Percentiles rank a stretch among this genome's conserved stretches.
Evolutionary conservation across 1,140 invertebrate species (phyloP).

Genomic region (Drosophila ananassae): DNA sequence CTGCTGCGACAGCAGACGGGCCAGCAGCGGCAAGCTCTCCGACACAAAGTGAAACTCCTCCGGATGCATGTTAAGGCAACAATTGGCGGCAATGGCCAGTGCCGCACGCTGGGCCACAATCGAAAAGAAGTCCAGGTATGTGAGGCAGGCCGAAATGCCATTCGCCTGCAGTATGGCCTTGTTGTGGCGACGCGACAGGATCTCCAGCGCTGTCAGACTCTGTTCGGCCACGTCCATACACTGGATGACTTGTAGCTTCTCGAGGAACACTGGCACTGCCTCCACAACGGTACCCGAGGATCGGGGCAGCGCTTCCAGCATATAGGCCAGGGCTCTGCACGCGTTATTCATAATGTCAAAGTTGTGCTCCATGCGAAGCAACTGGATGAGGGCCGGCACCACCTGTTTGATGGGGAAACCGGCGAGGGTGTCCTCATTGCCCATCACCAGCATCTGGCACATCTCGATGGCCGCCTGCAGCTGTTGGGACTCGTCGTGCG

Average conservation of each 20-base stretch:
- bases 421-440: constrained; percentile 99
- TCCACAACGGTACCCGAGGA: constrained; percentile 98
- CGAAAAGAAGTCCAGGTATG: constrained; percentile 98
- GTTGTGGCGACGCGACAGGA: constrained; percentile 97
- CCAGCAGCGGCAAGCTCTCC: constrained; percentile 94
- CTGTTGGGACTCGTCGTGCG: constrained; percentile 98
- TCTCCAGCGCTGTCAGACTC: constrained; percentile 97
- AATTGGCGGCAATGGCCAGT: constrained; percentile 97
- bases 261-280: constrained; percentile 97
- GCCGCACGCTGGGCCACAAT: constrained; percentile 98
- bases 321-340: constrained; percentile 98
- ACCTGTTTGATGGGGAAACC: constrained; percentile 99
- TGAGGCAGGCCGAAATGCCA: constrained; percentile 97
- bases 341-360: constrained; percentile 99
- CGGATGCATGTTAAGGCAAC: constrained; percentile 95
- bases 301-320: constrained; percentile 99
- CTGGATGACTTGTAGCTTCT: constrained; percentile 98
- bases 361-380: constrained; percentile 97
- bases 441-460: constrained; percentile 99
- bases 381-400: constrained; percentile 95
- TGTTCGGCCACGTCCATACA: constrained; percentile 99
- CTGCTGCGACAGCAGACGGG: constrained; percentile 93
- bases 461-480: constrained; percentile 99
- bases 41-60: constrained; percentile 97
- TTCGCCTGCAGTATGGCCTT: constrained; percentile 97